phyloP scores from a whole-genome alignment of 2,113 vertebrate genomes.

The Phaethornis superciliosus region DNA sequence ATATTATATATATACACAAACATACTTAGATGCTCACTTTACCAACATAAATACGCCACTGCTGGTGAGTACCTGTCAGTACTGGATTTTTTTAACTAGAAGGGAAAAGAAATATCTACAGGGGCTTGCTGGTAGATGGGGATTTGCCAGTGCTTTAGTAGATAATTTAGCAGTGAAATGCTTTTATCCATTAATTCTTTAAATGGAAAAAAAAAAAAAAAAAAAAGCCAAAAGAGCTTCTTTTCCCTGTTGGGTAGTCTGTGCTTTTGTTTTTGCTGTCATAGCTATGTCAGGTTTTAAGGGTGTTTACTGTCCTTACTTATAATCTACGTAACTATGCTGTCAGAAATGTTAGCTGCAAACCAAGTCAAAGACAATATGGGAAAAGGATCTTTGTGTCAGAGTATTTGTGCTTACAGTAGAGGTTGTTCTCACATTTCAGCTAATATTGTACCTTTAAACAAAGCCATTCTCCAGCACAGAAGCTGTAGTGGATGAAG shows the following conservation, averaged over 20 bases:
- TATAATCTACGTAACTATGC: neutral
- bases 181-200: neutral
- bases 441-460: neutral
- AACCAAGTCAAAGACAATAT: neutral
- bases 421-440: neutral
- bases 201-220: neutral
- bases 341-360: neutral
- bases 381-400: neutral
- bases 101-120: neutral
- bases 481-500: neutral
- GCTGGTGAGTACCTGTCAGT: neutral
- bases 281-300: accelerated
- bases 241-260: neutral
- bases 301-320: neutral
- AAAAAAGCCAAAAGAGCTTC: neutral
- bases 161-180: neutral
- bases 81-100: neutral
- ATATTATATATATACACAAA: too few relatives aligned
- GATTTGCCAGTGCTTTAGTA: neutral
- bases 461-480: neutral
- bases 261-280: neutral
- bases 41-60: neutral
- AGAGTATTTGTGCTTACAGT: neutral
- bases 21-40: accelerated
- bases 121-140: neutral